Evolutionary conservation across 2,888 invertebrate genomes (phyloP).

Genomic region (Chrysolina oricalcia): DNA sequence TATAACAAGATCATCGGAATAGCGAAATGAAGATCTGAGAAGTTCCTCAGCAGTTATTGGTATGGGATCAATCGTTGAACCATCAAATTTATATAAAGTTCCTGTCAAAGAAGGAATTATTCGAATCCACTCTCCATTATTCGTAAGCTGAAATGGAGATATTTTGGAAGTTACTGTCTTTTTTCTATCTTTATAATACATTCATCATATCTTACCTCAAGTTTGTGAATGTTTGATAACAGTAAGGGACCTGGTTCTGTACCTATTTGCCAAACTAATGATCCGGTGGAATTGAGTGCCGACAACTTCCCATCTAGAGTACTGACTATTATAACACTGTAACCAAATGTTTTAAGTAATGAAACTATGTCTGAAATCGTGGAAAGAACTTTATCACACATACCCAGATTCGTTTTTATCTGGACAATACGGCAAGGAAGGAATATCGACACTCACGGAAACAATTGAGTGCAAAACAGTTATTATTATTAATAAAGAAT

Average conservation of each 20-base stretch:
- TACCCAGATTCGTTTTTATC: constrained; percentile 57
- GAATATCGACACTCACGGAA: constrained; percentile 42
- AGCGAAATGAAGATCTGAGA: constrained; percentile 89
- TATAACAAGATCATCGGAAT: constrained; percentile 88
- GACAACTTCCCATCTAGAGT: constrained; percentile 93
- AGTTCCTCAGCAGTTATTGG: constrained; percentile 91
- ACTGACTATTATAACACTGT: constrained; percentile 82
- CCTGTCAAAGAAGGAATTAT: constrained; percentile 96
- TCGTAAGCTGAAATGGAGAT: constrained; percentile 77
- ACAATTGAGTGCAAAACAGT: background rate
- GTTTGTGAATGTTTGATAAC: constrained; percentile 90
- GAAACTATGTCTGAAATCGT: constrained; percentile 1
- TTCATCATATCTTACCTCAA: constrained; percentile 78
- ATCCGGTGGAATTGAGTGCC: constrained; percentile 84
- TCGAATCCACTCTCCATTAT: constrained; percentile 89
- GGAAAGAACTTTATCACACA: constrained; percentile 34
- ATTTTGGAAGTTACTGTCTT: background rate
- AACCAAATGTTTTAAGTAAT: constrained; percentile 20
- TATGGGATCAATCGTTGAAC: constrained; percentile 88
- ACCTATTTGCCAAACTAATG: constrained; percentile 84
- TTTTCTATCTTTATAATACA: background rate
- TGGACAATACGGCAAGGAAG: constrained; percentile 58
- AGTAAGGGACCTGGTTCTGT: constrained; percentile 86
- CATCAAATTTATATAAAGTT: constrained; percentile 92
- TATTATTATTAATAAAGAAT: background rate